Evolutionary conservation across 92 coral and sea anemone genomes (phyloP).

Genomic region (Phenganax subtilis): DNA sequence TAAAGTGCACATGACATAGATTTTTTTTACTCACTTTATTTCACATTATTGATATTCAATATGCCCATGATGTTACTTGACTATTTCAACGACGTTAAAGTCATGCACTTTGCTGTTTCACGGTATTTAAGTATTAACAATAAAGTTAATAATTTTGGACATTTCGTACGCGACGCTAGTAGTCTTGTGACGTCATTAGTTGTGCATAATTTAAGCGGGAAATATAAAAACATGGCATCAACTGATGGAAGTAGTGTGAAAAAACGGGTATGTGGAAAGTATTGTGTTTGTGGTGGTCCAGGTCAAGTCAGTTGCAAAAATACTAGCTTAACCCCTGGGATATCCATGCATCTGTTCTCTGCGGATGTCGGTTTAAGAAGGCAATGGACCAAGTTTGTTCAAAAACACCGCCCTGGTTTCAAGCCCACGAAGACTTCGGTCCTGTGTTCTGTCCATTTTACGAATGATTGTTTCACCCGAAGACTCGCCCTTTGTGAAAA

Average conservation of each 20-base stretch:
- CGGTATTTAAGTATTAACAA: neutral
- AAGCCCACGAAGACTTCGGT: conserved; percentile 14
- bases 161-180: neutral
- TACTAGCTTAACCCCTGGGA: neutral
- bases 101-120: neutral
- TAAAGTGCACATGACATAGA: conserved; percentile 6
- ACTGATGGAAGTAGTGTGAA: neutral
- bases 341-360: conserved; percentile 22
- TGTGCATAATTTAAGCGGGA: neutral
- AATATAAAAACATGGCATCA: neutral
- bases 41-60: neutral
- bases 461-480: conserved; percentile 11
- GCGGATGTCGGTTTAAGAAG: neutral
- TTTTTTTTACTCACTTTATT: neutral
- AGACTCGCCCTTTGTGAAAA: neutral
- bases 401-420: conserved; percentile 2
- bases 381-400: conserved; percentile 8
- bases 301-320: neutral
- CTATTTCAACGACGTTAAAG: neutral
- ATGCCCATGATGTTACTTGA: neutral
- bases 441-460: conserved; percentile 30
- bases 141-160: neutral
- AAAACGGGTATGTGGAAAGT: neutral
- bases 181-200: neutral
- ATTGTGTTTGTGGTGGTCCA: neutral